These are phyloP conservation scores for Perodicticus potto DNA, from an alignment of 2,797 vertebrate genomes.

Conservation along the genomic window DNA sequence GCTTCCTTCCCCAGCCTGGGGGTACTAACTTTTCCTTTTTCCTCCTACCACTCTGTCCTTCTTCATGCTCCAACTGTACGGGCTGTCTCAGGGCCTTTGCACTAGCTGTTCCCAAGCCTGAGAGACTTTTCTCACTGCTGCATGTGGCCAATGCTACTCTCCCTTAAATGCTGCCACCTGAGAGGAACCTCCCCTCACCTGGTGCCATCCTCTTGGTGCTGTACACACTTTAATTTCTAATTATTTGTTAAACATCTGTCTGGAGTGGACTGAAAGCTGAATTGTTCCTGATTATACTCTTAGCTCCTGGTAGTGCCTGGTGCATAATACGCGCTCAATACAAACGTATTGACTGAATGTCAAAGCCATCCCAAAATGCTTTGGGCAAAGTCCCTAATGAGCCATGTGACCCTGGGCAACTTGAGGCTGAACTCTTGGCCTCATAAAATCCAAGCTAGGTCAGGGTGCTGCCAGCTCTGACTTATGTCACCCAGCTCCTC, in stretches of 20 bases:
- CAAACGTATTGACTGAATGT: not conserved
- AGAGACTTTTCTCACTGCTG: not conserved
- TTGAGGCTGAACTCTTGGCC: not conserved
- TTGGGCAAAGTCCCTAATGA: fast-evolving
- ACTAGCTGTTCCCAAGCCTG: not conserved
- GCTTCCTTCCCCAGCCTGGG: too few relatives aligned
- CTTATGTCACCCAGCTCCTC: too few relatives aligned
- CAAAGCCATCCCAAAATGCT: too few relatives aligned
- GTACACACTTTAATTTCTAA: not conserved
- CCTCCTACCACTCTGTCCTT: not conserved
- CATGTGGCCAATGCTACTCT: fast-evolving
- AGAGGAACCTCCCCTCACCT: not conserved
- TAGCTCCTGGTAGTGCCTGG: not conserved
- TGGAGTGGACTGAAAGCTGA: not conserved
- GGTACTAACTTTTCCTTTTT: too few relatives aligned
- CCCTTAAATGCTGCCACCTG: not conserved
- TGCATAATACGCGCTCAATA: fast-evolving
- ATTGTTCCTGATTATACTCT: not conserved
- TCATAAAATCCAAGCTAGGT: not conserved
- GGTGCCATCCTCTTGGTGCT: not conserved
- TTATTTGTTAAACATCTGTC: not conserved
- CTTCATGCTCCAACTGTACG: not conserved
- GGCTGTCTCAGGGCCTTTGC: not conserved
- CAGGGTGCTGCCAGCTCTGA: not conserved
- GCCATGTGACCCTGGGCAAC: not conserved